Percentiles rank a stretch among this genome's conserved stretches.
Conservation (phyloP, 2,797 vertebrate species). For the Pseudochaenichthys georgianus region DNA sequence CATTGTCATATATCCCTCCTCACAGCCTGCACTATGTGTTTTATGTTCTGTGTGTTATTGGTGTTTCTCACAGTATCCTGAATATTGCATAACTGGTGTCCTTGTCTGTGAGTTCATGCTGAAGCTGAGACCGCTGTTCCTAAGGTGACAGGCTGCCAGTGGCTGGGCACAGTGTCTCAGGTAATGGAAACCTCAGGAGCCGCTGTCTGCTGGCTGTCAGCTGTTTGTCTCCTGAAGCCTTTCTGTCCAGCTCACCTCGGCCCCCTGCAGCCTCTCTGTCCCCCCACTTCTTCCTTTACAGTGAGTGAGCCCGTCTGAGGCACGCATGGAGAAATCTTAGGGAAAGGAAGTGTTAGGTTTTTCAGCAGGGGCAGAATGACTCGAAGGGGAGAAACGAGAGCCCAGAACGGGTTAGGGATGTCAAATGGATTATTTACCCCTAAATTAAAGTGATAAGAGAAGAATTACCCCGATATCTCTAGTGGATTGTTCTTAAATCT, state of each 20-base stretch:
- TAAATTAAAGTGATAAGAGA: slow-evolving; percentile 31
- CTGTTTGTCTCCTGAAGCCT: slow-evolving; percentile 53
- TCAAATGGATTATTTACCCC: slow-evolving; percentile 36
- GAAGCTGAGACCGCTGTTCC: slow-evolving; percentile 81
- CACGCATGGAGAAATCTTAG: neutral
- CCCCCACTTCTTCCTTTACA: slow-evolving; percentile 18
- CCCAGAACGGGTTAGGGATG: slow-evolving; percentile 7
- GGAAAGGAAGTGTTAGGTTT: slow-evolving; percentile 27
- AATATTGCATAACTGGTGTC: slow-evolving; percentile 81
- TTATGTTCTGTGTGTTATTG: slow-evolving; percentile 32
- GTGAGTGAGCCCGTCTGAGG: neutral
- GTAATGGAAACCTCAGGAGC: slow-evolving; percentile 83
- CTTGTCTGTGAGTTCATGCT: slow-evolving; percentile 74
- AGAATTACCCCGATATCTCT: neutral
- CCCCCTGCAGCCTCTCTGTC: slow-evolving; percentile 52
- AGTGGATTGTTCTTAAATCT: slow-evolving; percentile 1
- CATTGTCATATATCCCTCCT: neutral
- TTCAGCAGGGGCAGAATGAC: slow-evolving; percentile 8
- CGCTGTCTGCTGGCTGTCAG: slow-evolving; percentile 77
- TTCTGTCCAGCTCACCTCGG: slow-evolving; percentile 57
- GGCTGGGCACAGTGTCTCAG: slow-evolving; percentile 75
- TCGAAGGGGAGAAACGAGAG: slow-evolving; percentile 24
- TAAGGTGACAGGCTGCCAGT: slow-evolving; percentile 80
- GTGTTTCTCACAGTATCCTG: slow-evolving; percentile 60
- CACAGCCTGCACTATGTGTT: neutral